Evolutionary conservation across 2,113 vertebrate genomes (phyloP), one percentile per base, ranked within the genome.

Genomic region (Gnathonemus echidnorhynchus): DNA sequence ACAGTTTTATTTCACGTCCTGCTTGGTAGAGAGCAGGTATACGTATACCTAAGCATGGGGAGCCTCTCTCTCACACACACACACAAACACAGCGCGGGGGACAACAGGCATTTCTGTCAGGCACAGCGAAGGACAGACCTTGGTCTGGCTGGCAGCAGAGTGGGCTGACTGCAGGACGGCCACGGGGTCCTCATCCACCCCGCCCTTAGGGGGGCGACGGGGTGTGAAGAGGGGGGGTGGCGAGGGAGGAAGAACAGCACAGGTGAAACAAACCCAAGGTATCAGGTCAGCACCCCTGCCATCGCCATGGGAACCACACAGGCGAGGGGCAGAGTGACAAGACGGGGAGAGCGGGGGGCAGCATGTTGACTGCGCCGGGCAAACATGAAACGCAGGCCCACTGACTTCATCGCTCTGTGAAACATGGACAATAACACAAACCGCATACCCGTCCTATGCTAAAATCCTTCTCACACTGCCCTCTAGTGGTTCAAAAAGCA

Each of bases 131-230:
- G 35, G 88, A 85, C 95, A 94, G 94, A 98, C 97, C 97, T 98
- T 95, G 93, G 93, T 92, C 53, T 66, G 91, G 83, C 91, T 49
- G 91, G 95, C 92, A 91, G 95, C 94, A 87, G 95, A 93, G 89
- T 96, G 96, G 62, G 94, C 80, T 42, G 95, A 93, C 93, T 96
- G 96, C 45, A 96, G 94, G 88, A 96, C 80, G 87, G 96, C 94
- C 92, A 96, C 95, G 0, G 96, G 95, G 90, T 95, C 96, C 92
- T 96, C 95, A 0, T 94, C 94, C 80, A 0, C 91, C 91, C 94
- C 94, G 91, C 93, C 93, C 96, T 97, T 94, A 74, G 87, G 84
- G 88, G 90, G 66, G 77, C 58, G 92, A 92, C 89, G 90, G 88
- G 91, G 9, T 58, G 27, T 39, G 27, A 58, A 27, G 13, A 13